A percentile compares a stretch with the other conserved stretches of the same genome.
phyloP scores from a whole-genome alignment of 2,888 invertebrate genomes.

The Dyspetes luteomarginatus region DNA sequence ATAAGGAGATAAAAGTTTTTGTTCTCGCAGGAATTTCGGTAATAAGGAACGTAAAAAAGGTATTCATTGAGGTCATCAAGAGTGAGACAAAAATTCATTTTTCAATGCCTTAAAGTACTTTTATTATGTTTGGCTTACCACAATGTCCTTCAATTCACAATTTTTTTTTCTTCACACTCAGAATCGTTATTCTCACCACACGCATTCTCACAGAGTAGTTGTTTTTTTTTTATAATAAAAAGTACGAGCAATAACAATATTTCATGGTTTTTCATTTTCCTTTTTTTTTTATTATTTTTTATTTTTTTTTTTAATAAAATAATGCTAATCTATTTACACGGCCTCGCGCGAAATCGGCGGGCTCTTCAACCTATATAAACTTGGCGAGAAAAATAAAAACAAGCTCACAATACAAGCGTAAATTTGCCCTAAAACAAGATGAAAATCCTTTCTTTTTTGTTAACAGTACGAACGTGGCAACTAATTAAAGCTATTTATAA shows the following conservation, averaged over 20 bases:
- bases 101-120: conserved; percentile 72
- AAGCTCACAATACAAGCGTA: conserved; percentile 58
- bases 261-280: conserved; percentile 54
- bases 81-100: neutral
- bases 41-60: neutral
- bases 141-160: conserved; percentile 68
- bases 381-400: conserved; percentile 37
- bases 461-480: conserved; percentile 9
- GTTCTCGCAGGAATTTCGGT: too few species aligned
- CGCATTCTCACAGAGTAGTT: conserved; percentile 4
- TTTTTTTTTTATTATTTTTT: conserved; percentile 16
- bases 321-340: conserved; percentile 73
- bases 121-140: conserved; percentile 74
- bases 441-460: conserved; percentile 42
- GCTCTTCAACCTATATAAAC: conserved; percentile 52
- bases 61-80: neutral
- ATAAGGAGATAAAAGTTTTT: too few species aligned
- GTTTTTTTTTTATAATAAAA: conserved; percentile 70
- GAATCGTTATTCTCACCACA: conserved; percentile 38
- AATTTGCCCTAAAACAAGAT: conserved; percentile 47
- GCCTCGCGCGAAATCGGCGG: conserved; percentile 65
- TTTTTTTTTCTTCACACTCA: conserved; percentile 48
- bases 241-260: conserved; percentile 74
- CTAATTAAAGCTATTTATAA: conserved; percentile 31
- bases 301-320: conserved; percentile 72